Evolutionary conservation across 2,797 vertebrate genomes (phyloP).

Genomic region (Microctenopoma steveboyesi): DNA sequence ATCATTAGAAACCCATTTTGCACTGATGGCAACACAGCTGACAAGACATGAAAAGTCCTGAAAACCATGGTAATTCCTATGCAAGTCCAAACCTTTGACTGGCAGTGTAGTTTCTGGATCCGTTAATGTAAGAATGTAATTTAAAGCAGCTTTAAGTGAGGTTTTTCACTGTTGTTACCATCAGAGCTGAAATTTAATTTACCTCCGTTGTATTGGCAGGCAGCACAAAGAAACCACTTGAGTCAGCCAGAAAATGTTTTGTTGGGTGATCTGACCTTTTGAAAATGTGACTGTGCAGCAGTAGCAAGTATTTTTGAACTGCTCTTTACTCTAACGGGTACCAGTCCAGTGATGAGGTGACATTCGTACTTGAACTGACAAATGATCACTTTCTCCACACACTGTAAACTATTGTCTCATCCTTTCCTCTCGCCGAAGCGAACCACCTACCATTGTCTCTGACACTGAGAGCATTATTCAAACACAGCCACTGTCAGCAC

Average conservation of each 20-base stretch:
- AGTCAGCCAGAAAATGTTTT: conserved; percentile 1
- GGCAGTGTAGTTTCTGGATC: not conserved
- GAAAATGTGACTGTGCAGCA: not conserved
- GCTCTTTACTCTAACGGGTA: not conserved
- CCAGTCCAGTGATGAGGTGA: conserved; percentile 25
- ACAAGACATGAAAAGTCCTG: too few species aligned
- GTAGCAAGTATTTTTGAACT: not conserved
- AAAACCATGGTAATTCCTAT: too few species aligned
- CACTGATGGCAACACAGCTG: too few species aligned
- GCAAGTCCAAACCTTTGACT: too few species aligned
- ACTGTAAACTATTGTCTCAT: conserved; percentile 35
- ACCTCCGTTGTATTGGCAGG: not conserved
- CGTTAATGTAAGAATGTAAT: not conserved
- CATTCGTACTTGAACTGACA: conserved; percentile 42
- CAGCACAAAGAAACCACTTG: conserved; percentile 6
- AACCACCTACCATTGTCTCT: conserved; percentile 54
- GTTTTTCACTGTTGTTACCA: not conserved
- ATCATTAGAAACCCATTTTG: too few species aligned
- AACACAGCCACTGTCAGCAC: conserved; percentile 67
- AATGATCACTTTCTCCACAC: conserved; percentile 41
- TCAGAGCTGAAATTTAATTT: conserved; percentile 3
- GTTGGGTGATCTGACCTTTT: conserved; percentile 15
- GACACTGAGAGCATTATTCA: conserved; percentile 58
- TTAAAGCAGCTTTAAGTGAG: not conserved
- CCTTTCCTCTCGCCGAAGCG: conserved; percentile 43